Conservation (phyloP, 35 echinoderm and acorn worm genomes). For the Ophiothrix spiculata region DNA sequence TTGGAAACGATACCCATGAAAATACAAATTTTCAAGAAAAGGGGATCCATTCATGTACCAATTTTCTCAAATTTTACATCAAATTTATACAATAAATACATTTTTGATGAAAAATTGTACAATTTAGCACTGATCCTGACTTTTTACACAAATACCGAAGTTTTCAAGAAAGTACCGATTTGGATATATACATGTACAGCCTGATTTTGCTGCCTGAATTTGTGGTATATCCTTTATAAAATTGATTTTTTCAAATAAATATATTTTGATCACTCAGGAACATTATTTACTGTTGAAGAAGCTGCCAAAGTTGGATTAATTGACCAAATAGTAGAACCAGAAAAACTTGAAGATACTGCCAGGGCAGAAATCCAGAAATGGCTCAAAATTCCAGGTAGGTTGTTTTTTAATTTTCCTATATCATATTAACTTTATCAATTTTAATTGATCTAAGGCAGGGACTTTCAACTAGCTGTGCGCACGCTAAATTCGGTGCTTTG, state of each 20-base stretch:
- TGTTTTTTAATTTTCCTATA: neutral
- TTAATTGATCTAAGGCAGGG: too few species aligned
- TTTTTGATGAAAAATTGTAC: neutral
- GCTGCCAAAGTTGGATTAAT: neutral
- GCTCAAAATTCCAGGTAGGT: constrained; percentile 2
- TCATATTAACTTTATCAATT: too few species aligned
- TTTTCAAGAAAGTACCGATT: neutral
- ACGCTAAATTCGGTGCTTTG: too few species aligned
- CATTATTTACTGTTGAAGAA: neutral
- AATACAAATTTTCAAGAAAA: too few species aligned
- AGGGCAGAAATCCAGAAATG: neutral
- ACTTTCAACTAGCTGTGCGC: too few species aligned
- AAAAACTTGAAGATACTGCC: neutral
- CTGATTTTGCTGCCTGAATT: neutral
- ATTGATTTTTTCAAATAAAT: neutral
- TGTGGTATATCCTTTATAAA: neutral
- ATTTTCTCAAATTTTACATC: too few species aligned
- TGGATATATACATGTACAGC: neutral
- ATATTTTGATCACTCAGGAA: neutral
- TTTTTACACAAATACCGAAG: neutral
- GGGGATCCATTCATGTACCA: too few species aligned
- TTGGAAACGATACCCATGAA: too few species aligned
- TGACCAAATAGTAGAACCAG: neutral
- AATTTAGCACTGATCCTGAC: neutral
- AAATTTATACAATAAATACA: too few species aligned